Evolutionary conservation across 2,888 invertebrate species (phyloP).

Genomic region (Hemicrepidius hirtus): DNA sequence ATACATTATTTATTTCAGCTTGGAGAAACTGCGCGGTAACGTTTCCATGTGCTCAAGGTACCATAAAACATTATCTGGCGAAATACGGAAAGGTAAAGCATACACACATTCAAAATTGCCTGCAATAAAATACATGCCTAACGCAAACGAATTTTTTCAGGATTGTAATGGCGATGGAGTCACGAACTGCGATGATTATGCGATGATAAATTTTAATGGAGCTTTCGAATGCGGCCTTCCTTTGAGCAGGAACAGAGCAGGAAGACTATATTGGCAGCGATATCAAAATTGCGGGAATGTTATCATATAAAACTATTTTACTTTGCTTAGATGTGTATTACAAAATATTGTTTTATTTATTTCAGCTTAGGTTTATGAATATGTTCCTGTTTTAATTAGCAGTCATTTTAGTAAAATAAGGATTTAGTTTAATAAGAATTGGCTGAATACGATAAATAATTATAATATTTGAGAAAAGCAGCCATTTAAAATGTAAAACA

Average conservation of each 20-base stretch:
- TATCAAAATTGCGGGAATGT: constrained; percentile 68
- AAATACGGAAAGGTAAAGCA: constrained; percentile 73
- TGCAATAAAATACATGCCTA: constrained; percentile 44
- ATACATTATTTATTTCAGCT: too few relatives aligned
- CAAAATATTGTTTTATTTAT: not conserved
- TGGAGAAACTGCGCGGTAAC: constrained; percentile 73
- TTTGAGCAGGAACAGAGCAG: constrained; percentile 63
- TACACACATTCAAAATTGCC: constrained; percentile 3
- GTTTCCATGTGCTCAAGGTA: constrained; percentile 74
- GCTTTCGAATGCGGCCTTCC: constrained; percentile 73
- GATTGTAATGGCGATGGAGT: constrained; percentile 80
- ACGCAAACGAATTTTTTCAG: constrained; percentile 65
- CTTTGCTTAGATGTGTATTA: too few relatives aligned
- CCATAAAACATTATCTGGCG: constrained; percentile 76
- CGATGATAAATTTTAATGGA: constrained; percentile 79
- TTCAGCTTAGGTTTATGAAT: not conserved
- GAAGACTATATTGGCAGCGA: constrained; percentile 69
- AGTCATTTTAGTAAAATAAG: too few relatives aligned
- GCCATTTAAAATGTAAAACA: too few relatives aligned
- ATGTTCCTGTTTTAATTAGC: too few relatives aligned
- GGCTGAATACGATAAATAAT: too few relatives aligned
- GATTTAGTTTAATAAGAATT: too few relatives aligned
- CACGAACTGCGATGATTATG: constrained; percentile 79
- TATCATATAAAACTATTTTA: not conserved
- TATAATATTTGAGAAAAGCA: too few relatives aligned